Base-by-base conservation (phyloP, 1,140 invertebrate genomes). In the Pomacea maculata region DNA sequence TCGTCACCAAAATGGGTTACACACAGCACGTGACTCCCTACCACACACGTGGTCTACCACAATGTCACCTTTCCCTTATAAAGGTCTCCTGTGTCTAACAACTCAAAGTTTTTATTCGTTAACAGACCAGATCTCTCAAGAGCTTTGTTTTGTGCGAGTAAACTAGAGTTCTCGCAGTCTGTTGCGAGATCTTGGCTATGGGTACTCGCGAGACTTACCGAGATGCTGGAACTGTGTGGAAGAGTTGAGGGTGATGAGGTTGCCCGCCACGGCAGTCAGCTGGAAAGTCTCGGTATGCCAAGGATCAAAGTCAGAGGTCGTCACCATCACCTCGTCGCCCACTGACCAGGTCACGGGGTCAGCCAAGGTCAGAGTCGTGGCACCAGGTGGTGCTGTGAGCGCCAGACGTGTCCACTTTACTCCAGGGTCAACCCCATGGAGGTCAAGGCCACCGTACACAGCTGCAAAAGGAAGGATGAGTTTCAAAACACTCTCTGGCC, bases 361-460 rank as follows among this genome's bases (percentile, higher is more conserved):
- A 0, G 75, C 70, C 25, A 92, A 65, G 5, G 82, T 85, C 12
- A 92, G 83, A 63, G 78, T 78, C 15, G 75, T 85, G 7, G 80
- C 80, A 17, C 90, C 89, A 34, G 82, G 77, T 17, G 55, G 80
- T 12, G 82, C 89, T 29, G 87, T 88, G 14, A 71, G 25, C 12
- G 81, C 81, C 3, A 92, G 82, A n/a, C 78, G 77, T 19, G 90
- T 90, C 89, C 89, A 91, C 8, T 83, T 83, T 0, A 85, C 64
- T 52, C 80, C 83, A 1, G 83, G 74, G 45, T 86, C 82, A 67
- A 83, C 85, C 17, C 90, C 91, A 81, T 90, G 88, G n/a, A 91
- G 75, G 76, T 90, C 88, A n/a, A 91, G 83, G 12, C 87, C 88
- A 63, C 90, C 90, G 82, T 88, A 91, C 8, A 90, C 88, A 83